phyloP scores from a whole-genome alignment of 2,888 invertebrate species.

The Synergus umbraculus region DNA sequence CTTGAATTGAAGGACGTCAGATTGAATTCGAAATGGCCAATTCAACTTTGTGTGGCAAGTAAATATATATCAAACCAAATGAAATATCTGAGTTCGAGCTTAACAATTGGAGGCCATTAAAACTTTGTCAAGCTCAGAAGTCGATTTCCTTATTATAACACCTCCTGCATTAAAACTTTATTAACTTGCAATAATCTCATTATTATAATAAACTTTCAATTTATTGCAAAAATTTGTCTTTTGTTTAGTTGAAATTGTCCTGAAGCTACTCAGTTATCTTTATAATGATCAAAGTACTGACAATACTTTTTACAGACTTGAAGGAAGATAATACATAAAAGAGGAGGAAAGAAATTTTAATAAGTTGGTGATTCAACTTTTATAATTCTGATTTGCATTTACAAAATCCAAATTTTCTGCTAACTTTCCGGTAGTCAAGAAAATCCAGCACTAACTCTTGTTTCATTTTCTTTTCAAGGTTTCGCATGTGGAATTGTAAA shows the following conservation, averaged over 20 bases:
- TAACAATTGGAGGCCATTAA: conserved; percentile 23
- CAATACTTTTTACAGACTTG: no score
- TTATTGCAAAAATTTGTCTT: neutral
- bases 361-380: neutral
- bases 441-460: conserved; percentile 4
- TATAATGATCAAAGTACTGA: no score
- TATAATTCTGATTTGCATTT: neutral
- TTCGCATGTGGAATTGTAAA: conserved; percentile 8
- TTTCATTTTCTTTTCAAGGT: conserved; percentile 23
- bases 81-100: conserved; percentile 26
- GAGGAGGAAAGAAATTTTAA: no score
- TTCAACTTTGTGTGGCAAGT: conserved; percentile 17
- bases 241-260: neutral
- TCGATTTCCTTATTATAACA: conserved; percentile 9
- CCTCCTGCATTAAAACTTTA: neutral
- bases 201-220: neutral
- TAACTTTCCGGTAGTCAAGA: neutral
- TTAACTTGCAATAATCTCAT: neutral
- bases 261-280: neutral
- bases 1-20: neutral
- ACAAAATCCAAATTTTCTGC: neutral
- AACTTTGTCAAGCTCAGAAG: conserved; percentile 6
- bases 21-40: conserved; percentile 31
- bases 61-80: neutral
- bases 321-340: neutral